Conservation (phyloP, 2,888 invertebrate genomes). For the Tipula unca region DNA sequence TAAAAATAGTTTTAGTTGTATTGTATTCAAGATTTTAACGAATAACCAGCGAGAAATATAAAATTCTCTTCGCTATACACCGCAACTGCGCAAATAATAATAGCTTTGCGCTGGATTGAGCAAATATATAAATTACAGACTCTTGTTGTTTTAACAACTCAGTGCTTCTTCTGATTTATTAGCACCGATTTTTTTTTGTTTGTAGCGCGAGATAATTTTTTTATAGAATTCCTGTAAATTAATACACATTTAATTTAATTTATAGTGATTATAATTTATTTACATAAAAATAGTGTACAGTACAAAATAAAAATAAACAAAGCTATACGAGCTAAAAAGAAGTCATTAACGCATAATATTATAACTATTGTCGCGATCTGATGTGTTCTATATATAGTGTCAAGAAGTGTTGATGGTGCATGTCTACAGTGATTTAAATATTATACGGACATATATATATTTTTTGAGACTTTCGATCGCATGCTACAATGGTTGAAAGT, state of each 20-base stretch:
- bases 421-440: not conserved
- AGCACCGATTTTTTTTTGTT: not conserved
- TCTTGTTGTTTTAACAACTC: not conserved
- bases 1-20: not conserved
- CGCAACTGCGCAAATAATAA: not conserved
- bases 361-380: not conserved
- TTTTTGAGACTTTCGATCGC: not conserved
- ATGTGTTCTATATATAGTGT: not conserved
- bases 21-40: not conserved
- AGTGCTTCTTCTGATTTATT: not conserved
- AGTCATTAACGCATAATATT: not conserved
- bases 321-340: not conserved
- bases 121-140: not conserved
- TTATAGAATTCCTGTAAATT: not conserved
- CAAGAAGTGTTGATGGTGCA: not conserved
- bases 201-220: not conserved
- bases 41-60: not conserved
- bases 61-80: not conserved
- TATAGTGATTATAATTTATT: not conserved
- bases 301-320: not conserved
- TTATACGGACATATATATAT: no score
- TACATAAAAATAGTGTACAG: not conserved
- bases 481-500: slow-evolving; percentile 26
- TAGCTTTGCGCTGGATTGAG: not conserved
- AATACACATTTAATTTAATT: not conserved